A percentile compares a stretch with the other conserved stretches of the same genome.
Conservation (phyloP, 2,888 invertebrate genomes). For the Dioctria linearis region DNA sequence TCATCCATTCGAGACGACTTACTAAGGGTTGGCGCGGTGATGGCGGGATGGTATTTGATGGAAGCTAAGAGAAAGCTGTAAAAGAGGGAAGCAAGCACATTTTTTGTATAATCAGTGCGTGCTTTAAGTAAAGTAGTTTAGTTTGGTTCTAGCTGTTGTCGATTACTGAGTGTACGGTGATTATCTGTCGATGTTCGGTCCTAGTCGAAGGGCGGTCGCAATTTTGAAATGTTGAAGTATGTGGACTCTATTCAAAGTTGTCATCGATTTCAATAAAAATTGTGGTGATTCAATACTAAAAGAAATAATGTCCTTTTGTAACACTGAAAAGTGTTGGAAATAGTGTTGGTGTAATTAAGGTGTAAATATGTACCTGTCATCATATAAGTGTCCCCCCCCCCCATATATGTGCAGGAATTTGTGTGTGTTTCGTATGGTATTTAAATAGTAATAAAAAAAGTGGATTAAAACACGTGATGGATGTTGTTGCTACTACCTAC, state of each 20-base stretch:
- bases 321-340: not conserved
- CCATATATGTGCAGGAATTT: too few species aligned
- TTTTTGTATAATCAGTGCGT: constrained; percentile 68
- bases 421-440: not conserved
- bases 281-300: not conserved
- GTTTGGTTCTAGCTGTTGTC: constrained; percentile 67
- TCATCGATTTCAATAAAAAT: not conserved
- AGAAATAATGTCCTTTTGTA: not conserved
- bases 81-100: constrained; percentile 49
- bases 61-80: constrained; percentile 47
- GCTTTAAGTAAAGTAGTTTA: constrained; percentile 70
- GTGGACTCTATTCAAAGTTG: not conserved
- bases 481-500: not conserved
- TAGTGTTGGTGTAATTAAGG: constrained; percentile 4
- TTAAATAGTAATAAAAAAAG: constrained; percentile 14
- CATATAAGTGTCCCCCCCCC: too few species aligned
- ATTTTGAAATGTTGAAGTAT: not conserved
- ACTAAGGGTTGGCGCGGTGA: too few species aligned
- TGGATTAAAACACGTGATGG: constrained; percentile 15
- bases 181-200: constrained; percentile 48
- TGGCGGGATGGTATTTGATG: not conserved
- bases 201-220: constrained; percentile 3
- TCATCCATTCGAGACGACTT: too few species aligned
- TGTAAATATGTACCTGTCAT: not conserved
- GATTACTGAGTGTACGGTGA: constrained; percentile 61